A percentile compares a stretch with the other conserved stretches of the same genome.
Evolutionary conservation across 2,888 invertebrate genomes (phyloP).

Genomic region (Erebia epiphron): DNA sequence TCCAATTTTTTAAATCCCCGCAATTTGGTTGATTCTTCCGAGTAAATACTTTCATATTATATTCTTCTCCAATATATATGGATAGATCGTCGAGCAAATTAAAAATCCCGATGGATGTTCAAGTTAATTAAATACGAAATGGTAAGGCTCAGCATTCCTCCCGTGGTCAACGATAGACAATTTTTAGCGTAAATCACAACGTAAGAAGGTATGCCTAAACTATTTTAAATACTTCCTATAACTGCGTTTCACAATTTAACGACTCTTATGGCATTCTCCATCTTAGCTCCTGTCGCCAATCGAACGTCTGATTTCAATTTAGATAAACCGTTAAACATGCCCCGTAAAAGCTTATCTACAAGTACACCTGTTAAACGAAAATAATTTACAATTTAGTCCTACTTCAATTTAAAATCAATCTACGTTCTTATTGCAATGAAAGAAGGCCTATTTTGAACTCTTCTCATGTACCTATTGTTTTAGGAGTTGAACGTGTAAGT

Average conservation of each 20-base stretch:
- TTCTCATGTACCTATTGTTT: conserved; percentile 6
- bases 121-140: too few relatives aligned
- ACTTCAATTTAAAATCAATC: conserved; percentile 15
- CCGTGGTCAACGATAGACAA: too few relatives aligned
- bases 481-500: conserved; percentile 37
- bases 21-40: too few relatives aligned
- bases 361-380: conserved; percentile 79
- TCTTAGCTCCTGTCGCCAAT: conserved; percentile 74
- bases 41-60: too few relatives aligned
- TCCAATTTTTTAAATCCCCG: too few relatives aligned
- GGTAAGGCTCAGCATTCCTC: too few relatives aligned
- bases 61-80: too few relatives aligned
- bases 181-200: too few relatives aligned
- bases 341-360: conserved; percentile 77
- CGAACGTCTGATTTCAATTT: conserved; percentile 81
- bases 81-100: too few relatives aligned
- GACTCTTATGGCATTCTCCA: conserved; percentile 43
- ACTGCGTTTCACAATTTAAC: conserved; percentile 31
- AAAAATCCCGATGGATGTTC: too few relatives aligned
- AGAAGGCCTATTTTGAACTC: conserved; percentile 1
- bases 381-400: conserved; percentile 65
- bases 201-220: background rate
- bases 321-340: conserved; percentile 78
- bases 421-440: conserved; percentile 15
- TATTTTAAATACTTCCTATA: conserved; percentile 21